Percentiles rank a stretch among this genome's conserved stretches.
These are phyloP conservation scores for Oreonectes daqikongensis DNA, from an alignment of 2,797 vertebrate species.

Conservation along the genomic window DNA sequence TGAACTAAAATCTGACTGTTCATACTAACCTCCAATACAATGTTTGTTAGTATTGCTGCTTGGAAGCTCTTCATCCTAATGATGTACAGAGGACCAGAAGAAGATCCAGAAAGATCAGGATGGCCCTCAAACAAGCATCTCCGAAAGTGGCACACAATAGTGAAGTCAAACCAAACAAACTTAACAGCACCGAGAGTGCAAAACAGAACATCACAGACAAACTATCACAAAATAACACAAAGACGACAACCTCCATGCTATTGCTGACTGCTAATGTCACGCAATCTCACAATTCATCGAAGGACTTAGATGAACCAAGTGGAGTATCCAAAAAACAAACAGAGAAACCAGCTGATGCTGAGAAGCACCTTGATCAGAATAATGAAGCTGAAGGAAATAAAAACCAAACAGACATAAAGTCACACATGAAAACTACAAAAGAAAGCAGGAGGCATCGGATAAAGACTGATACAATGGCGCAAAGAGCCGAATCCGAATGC, in stretches of 20 bases:
- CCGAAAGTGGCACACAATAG: not conserved
- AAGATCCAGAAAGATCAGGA: slow-evolving; percentile 51
- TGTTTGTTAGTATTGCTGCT: slow-evolving; percentile 69
- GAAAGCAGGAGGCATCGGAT: slow-evolving; percentile 29
- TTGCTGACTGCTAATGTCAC: not conserved
- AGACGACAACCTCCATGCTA: not conserved
- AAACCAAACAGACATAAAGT: slow-evolving; percentile 4
- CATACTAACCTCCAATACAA: not conserved
- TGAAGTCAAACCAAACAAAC: slow-evolving; percentile 1
- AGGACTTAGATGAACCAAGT: not conserved
- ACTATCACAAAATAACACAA: slow-evolving; percentile 14
- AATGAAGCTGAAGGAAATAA: slow-evolving; percentile 1
- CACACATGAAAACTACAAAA: not conserved
- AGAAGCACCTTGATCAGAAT: not conserved
- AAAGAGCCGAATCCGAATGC: slow-evolving; percentile 48
- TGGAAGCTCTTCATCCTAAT: slow-evolving; percentile 58
- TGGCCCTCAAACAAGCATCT: not conserved
- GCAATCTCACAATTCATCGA: not conserved
- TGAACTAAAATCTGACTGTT: too few relatives aligned
- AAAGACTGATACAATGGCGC: slow-evolving; percentile 35
- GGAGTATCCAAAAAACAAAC: not conserved
- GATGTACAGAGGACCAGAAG: slow-evolving; percentile 28
- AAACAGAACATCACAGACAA: slow-evolving; percentile 25
- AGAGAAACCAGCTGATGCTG: not conserved
- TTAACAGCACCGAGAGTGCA: slow-evolving; percentile 8